Base-by-base conservation (phyloP, 1,140 invertebrate species). In the Danaus plexippus region DNA sequence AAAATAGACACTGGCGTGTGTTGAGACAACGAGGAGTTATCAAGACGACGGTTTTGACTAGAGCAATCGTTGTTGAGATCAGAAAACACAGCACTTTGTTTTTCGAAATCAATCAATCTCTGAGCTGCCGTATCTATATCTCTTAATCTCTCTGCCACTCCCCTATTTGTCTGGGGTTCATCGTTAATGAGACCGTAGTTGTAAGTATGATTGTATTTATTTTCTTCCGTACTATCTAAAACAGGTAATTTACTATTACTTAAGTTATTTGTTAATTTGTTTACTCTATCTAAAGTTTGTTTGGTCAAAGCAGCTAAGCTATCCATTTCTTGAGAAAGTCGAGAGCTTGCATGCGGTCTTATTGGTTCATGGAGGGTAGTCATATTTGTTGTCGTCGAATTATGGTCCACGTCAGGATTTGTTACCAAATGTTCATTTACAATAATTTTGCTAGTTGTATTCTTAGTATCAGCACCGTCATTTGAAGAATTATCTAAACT, bases 1-100 rank as follows among this genome's bases (percentile, higher is more conserved):
- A 94, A 80, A 66, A 94, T 95, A 42, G 93, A 94, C 50, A 94
- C 90, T 41, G 87, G 87, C n/a, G 83, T 87, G 74, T 89, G 85
- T 79, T 88, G 75, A 54, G 80, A 73, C 56, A 75, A 65, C 59
- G 80, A 77, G 54, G 69, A 69, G 65, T 64, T 73, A 73, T 85
- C 77, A 61, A 80, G 71, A 71, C 82, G 75, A 59, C 78, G 77
- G 70, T 73, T 80, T 80, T 85, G 80, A 85, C 81, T 86, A 87
- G 84, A 78, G 54, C 70, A 71, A 78, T 85, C 80, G 68, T 77
- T 78, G 72, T 73, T 83, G 80, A 85, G 82, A 85, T 87, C 84
- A 80, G 79, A 83, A 79, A 84, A 84, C 71, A 85, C 77, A 76
- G 80, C 78, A 80, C 71, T 86, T 75, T 84, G 78, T 67, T 85